Conservation (phyloP, 1,140 invertebrate species). For the Drosophila micromelanica region DNA sequence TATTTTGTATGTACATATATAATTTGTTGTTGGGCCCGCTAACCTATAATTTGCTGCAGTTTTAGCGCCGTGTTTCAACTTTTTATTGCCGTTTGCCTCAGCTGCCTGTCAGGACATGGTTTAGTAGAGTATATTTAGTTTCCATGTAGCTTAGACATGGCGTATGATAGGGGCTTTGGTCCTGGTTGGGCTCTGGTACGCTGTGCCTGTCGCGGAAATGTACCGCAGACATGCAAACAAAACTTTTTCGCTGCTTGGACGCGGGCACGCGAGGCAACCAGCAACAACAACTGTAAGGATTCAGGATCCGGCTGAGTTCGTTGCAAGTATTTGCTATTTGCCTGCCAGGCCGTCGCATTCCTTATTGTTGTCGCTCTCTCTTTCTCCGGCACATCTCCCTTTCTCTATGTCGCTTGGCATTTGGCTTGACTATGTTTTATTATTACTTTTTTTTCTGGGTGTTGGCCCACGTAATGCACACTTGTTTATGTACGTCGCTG, state of each 20-base stretch:
- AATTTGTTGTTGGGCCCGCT: conserved; percentile 51
- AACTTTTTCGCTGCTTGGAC: conserved; percentile 65
- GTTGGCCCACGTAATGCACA: conserved; percentile 62
- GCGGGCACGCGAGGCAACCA: conserved; percentile 57
- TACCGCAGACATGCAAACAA: conserved; percentile 81
- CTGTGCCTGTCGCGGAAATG: conserved; percentile 80
- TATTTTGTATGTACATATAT: conserved; percentile 24
- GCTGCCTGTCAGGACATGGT: conserved; percentile 40
- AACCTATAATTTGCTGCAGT: conserved; percentile 76
- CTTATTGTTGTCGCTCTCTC: not conserved
- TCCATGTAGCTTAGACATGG: conserved; percentile 14
- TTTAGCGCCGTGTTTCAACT: conserved; percentile 57
- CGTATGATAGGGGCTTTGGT: conserved; percentile 14
- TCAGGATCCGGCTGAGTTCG: conserved; percentile 22
- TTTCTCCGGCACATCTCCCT: not conserved
- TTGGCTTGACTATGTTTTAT: conserved; percentile 74
- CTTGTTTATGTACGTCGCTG: conserved; percentile 66
- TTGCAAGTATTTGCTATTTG: conserved; percentile 39
- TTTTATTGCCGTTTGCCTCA: conserved; percentile 55
- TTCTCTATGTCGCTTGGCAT: conserved; percentile 17
- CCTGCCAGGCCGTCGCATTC: conserved; percentile 15
- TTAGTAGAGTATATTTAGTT: conserved; percentile 7
- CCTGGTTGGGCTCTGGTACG: conserved; percentile 18
- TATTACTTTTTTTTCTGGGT: conserved; percentile 61
- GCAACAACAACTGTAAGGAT: conserved; percentile 29